Conservation (phyloP, 35 echinoderm and acorn worm species). For the Heliocidaris erythrogramma region DNA sequence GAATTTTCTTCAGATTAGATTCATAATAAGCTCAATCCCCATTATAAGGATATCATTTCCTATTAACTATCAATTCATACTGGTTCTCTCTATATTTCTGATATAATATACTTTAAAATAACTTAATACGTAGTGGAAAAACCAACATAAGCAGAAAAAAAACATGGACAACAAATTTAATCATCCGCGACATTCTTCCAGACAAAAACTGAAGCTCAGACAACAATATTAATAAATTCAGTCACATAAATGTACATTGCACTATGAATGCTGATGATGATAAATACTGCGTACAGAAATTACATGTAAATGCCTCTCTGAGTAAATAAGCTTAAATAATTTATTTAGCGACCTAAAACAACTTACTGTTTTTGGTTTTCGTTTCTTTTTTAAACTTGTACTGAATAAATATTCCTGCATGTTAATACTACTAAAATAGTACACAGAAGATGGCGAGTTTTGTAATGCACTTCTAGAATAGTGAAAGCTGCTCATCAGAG, state of each 20-base stretch:
- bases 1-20: no score
- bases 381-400: no score
- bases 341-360: not conserved
- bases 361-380: no score
- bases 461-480: not conserved
- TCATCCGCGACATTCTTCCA: no score
- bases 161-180: no score
- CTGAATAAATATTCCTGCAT: no score
- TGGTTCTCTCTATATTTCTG: no score
- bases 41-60: not conserved
- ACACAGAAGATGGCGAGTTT: not conserved
- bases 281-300: not conserved
- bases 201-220: no score
- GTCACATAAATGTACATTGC: no score
- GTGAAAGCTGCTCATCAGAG: not conserved
- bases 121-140: not conserved
- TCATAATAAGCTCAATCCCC: not conserved
- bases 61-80: not conserved
- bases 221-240: no score
- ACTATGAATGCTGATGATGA: not conserved
- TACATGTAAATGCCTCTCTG: not conserved
- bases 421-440: not conserved
- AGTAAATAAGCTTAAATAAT: not conserved
- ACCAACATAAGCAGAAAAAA: not conserved
- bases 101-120: not conserved